Base-by-base conservation (phyloP, 2,797 vertebrate genomes). In the Pantherophis alleghaniensis region DNA sequence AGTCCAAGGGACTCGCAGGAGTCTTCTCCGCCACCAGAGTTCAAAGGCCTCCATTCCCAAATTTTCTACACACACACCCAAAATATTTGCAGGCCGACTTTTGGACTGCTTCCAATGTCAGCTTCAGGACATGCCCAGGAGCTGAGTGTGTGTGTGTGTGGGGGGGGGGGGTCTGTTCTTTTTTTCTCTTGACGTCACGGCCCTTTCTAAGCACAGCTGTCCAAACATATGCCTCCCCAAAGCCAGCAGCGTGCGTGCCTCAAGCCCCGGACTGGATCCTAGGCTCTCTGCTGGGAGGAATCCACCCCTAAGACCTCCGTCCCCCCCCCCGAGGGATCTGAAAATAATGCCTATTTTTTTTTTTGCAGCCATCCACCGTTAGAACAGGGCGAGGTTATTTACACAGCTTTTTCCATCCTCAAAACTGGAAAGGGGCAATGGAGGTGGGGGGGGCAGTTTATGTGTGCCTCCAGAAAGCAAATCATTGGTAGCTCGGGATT, bases 201-300 rank as follows among this genome's bases (percentile, higher is more conserved):
- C n/a, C 9, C 37, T 88, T 89, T 0, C 92, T 92, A 87, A 2
- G 1, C 94, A 92, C 95, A 93, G 93, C 90, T 90, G 90, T 32
- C 83, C 92, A 93, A 94, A 93, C 60, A 92, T 11, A 7, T 0
- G 32, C 69, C 37, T 79, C 32, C 3, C 32, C 32, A 79, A 79
- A 79, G 32, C 16, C 16, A 74, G 32, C 7, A 42, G 69, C 3
- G 0, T 37, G 69, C 32, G 69, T 74, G 69, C 37, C 69, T 79
- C 7, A 42, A 22, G 69, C 0, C 37, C 63, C 4, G 16, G 59
- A 26, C 5, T 6, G 88, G 47, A 20, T 37, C 32, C 63, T n/a
- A 28, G 1, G 11, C 26, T 28, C 63, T 32, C 22, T 37, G 7
- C 69, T 42, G 37, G 18, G 61, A 37, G 12, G n/a, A 51, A 11